Percentiles rank a stretch among this genome's conserved stretches.
phyloP scores from a whole-genome alignment of 2,113 vertebrate species.

The Tragelaphus scriptus region DNA sequence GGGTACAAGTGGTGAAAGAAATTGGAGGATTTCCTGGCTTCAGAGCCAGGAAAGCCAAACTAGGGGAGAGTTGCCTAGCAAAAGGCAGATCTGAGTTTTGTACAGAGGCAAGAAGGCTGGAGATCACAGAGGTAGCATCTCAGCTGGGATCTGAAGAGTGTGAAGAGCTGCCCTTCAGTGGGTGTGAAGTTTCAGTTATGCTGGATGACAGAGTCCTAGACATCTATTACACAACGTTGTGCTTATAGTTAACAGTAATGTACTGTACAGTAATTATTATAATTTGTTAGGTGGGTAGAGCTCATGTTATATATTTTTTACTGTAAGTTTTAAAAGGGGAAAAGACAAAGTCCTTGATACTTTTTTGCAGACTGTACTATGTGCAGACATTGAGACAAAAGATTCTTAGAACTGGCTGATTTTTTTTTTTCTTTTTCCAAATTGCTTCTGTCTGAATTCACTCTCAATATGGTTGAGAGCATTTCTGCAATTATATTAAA shows the following conservation, averaged over 20 bases:
- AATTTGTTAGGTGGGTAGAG: neutral
- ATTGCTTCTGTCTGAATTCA: neutral
- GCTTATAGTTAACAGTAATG: neutral
- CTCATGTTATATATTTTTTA: neutral
- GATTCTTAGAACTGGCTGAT: neutral
- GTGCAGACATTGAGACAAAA: neutral
- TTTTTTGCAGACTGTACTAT: neutral
- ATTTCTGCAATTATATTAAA: conserved; percentile 18
- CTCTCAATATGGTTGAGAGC: neutral
- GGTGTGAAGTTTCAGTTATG: neutral
- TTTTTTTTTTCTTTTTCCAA: neutral
- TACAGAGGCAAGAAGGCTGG: neutral
- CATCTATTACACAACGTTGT: neutral
- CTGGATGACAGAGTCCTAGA: neutral
- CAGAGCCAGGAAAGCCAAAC: neutral
- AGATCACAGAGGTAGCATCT: neutral
- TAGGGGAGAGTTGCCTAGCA: neutral
- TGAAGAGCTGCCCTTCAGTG: neutral
- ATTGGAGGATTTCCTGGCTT: neutral
- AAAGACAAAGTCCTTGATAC: neutral
- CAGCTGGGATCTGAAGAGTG: neutral
- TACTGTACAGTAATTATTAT: neutral
- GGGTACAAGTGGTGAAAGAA: neutral
- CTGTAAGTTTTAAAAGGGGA: neutral
- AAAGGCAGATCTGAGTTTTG: neutral